phyloP scores from a whole-genome alignment of 2,888 invertebrate genomes.

The Caradrina clavipalpis region DNA sequence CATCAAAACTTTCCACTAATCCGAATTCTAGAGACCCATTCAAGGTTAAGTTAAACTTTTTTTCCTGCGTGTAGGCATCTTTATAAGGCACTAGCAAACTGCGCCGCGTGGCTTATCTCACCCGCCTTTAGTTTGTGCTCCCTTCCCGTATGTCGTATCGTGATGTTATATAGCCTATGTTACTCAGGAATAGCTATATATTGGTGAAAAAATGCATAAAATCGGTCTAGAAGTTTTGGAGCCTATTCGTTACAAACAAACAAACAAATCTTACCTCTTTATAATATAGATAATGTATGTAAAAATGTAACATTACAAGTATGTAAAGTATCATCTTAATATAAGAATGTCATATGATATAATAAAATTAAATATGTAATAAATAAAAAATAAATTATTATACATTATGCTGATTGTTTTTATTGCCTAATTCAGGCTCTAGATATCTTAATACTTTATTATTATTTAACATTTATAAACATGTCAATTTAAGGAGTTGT shows the following conservation, averaged over 20 bases:
- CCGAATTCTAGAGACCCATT: conserved; percentile 15
- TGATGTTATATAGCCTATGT: no score
- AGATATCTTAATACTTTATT: conserved; percentile 55
- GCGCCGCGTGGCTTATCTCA: no score
- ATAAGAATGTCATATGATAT: conserved; percentile 41
- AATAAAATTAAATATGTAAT: conserved; percentile 47
- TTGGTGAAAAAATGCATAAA: no score
- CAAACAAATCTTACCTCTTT: no score
- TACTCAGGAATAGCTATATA: no score
- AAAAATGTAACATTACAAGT: conserved; percentile 55
- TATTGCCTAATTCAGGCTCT: conserved; percentile 52
- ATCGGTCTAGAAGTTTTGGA: no score
- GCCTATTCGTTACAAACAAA: no score
- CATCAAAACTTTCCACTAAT: conserved; percentile 18
- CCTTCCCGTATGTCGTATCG: no score
- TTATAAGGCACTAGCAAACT: background rate
- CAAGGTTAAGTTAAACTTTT: conserved; percentile 23
- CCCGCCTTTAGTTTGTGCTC: no score
- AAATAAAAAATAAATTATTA: conserved; percentile 53
- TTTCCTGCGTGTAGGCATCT: conserved; percentile 5
- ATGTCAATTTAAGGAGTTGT: conserved; percentile 30
- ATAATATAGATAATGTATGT: conserved; percentile 57
- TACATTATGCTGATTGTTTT: conserved; percentile 58
- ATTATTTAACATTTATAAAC: conserved; percentile 39
- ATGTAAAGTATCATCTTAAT: conserved; percentile 50